Conservation (phyloP, 2,888 invertebrate species). For the Torymus auratus region DNA sequence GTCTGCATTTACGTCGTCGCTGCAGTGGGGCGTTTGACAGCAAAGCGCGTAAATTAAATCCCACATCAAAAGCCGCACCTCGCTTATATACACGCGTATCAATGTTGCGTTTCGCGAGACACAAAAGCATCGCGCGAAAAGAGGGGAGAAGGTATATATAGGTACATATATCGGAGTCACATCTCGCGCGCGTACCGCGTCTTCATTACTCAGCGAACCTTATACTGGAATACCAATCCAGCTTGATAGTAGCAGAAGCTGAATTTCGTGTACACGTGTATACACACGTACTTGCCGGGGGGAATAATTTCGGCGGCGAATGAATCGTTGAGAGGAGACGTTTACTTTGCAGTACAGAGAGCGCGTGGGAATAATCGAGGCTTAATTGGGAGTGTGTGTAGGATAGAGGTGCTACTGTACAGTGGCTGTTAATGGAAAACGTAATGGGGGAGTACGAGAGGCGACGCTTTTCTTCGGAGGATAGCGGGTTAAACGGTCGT, state of each 20-base stretch:
- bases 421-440: constrained; percentile 22
- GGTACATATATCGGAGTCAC: not conserved
- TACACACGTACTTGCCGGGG: not conserved
- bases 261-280: too few species aligned
- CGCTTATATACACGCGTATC: not conserved
- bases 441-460: not conserved
- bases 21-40: not conserved
- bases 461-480: not conserved
- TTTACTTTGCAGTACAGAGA: constrained; percentile 11
- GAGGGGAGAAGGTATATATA: not conserved
- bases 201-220: constrained; percentile 41
- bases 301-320: constrained; percentile 27
- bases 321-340: not conserved
- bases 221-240: constrained; percentile 73
- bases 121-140: not conserved
- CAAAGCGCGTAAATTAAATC: constrained; percentile 29
- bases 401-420: too few species aligned
- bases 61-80: constrained; percentile 36
- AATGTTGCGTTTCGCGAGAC: constrained; percentile 20
- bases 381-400: constrained; percentile 5
- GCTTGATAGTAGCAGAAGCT: constrained; percentile 63
- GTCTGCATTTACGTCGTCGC: too few species aligned
- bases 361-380: constrained; percentile 7
- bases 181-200: not conserved
- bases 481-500: too few species aligned